Evolutionary conservation across 2,113 vertebrate species (phyloP), one percentile per base, ranked within the genome.

Genomic region (Caranx melampygus): DNA sequence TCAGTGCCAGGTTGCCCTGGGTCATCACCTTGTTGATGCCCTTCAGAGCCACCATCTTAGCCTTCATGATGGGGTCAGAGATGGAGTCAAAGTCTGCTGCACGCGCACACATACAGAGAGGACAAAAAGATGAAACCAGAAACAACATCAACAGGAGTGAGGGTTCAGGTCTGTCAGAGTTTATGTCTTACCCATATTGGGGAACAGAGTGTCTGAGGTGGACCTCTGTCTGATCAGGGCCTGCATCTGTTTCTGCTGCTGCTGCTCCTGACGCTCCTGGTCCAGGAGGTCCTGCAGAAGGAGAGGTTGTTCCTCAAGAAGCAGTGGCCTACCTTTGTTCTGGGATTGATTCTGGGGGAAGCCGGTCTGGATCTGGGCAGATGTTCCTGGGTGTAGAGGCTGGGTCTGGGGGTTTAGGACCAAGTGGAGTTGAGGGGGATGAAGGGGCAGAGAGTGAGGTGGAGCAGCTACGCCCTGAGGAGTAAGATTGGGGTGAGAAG

Each of bases 11-110:
- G 69, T 87, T 97, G 69, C 93, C 97, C 81, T 99, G 97, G 0
- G 94, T 96, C 97, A 99, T 98, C 21, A 99, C 97, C 94, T 98
- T 99, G 90, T 99, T 99, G 90, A 99, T 99, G 59, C 98, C 98
- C 87, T 99, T 98, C 26, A 99, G 94, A 65, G 97, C 98, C 58
- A 99, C 97, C 97, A 99, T 99, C 94, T 99, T 99, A 52, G 98
- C 98, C 91, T 98, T 99, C 97, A 98, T 98, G 90, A 99, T 99
- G 37, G 98, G 98, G 90, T 99, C 98, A 1, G 97, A 96, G 84
- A 99, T 97, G 14, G 97, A 95, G 90, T 99, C 97, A 60, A 98
- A 97, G 92, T 98, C 98, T 97, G 81, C 45, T 90, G 85, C 37
- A 80, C 40, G 74, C 1, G 55, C 34, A 76, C 1, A 58, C 5